phyloP scores from a whole-genome alignment of 92 coral and sea anemone species.

The Porites evermanni region DNA sequence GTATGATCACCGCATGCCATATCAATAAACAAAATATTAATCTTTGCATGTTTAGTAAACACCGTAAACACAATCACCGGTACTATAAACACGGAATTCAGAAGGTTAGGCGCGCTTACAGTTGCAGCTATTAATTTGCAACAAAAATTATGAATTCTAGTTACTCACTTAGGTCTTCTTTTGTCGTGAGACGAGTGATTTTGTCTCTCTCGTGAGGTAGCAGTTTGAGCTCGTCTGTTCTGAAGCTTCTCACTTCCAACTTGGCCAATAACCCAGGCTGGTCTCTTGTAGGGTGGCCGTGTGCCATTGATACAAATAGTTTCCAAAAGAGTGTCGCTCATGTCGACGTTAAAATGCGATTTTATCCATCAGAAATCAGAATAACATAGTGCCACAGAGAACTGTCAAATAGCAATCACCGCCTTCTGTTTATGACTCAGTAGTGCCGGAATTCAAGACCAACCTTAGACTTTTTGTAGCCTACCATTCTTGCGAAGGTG shows the following conservation, averaged over 20 bases:
- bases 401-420: neutral
- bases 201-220: conserved; percentile 31
- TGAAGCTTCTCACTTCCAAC: conserved; percentile 59
- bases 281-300: conserved; percentile 82
- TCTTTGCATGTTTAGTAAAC: too few relatives aligned
- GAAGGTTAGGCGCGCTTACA: neutral
- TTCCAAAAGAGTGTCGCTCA: conserved; percentile 80
- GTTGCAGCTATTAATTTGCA: neutral
- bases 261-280: conserved; percentile 84
- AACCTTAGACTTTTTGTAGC: too few relatives aligned
- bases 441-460: too few relatives aligned
- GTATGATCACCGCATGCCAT: too few relatives aligned
- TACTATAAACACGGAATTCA: neutral
- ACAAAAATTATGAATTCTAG: neutral
- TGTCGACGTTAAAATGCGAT: conserved; percentile 6
- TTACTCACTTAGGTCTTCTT: conserved; percentile 81
- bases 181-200: conserved; percentile 19
- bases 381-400: neutral
- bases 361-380: neutral
- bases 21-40: too few relatives aligned
- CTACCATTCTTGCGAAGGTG: too few relatives aligned
- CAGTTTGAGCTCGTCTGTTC: conserved; percentile 65
- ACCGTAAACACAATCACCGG: too few relatives aligned
- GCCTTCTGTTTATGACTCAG: neutral
- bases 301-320: conserved; percentile 75